phyloP scores from a whole-genome alignment of 2,113 vertebrate genomes.

The Phalacrocorax aristotelis region DNA sequence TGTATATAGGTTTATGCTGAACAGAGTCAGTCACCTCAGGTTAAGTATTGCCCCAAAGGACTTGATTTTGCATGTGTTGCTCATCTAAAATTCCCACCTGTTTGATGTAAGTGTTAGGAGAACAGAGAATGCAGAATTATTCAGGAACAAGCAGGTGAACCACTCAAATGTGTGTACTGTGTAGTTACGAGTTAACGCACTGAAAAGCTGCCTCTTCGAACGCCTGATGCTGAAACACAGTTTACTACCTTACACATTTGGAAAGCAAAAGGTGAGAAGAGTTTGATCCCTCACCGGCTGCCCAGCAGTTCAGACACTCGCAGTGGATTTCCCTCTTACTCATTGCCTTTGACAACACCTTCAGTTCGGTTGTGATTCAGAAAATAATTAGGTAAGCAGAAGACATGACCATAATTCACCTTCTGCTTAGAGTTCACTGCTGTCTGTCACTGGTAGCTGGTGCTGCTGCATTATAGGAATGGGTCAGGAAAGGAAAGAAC shows the following conservation, averaged over 20 bases:
- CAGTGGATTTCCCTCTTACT: neutral
- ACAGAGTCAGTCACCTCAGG: neutral
- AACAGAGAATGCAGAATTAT: neutral
- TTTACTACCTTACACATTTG: neutral
- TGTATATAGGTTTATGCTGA: neutral
- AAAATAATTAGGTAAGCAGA: slow-evolving; percentile 18
- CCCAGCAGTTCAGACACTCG: neutral
- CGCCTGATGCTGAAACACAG: neutral
- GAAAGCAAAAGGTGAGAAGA: neutral
- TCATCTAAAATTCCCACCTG: neutral
- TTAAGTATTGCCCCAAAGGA: neutral
- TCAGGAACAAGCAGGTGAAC: neutral
- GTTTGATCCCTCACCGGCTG: neutral
- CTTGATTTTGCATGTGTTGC: slow-evolving; percentile 7
- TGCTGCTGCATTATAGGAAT: neutral
- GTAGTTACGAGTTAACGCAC: neutral
- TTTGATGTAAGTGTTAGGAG: neutral
- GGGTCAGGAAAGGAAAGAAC: neutral
- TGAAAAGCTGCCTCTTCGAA: neutral
- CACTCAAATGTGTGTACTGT: neutral
- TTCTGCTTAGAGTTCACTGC: slow-evolving; percentile 7
- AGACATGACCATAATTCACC: slow-evolving; percentile 14
- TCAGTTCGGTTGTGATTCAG: neutral
- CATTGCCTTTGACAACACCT: neutral
- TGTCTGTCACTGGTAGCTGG: neutral